Evolutionary conservation across 2,113 vertebrate genomes (phyloP), one percentile per base, ranked within the genome.

Genomic region (Trochalopteron elliotii): DNA sequence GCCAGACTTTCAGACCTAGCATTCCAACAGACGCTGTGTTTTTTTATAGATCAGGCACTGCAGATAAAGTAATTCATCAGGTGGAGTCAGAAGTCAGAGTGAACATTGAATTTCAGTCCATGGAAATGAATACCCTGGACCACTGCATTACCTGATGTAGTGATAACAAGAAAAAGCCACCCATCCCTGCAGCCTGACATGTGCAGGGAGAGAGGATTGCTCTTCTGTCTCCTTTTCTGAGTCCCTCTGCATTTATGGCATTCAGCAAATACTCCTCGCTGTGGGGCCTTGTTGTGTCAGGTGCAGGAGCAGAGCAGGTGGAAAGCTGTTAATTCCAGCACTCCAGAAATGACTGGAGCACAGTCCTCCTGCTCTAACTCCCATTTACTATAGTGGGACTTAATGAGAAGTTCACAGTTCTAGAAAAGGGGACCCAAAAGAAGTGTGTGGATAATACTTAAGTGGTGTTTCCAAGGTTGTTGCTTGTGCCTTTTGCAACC

Each of bases 41-140:
- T 95, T 91, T 97, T 96, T 96, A 86, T 96, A 95, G 95, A 23
- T 81, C 92, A 53, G 68, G 28, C 68, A 52, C 49, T 84, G 63
- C 87, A 94, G 90, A 95, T 67, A 60, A 92, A 84, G 87, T 89
- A 90, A 96, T 95, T 93, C 60, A 88, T 95, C 93, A 94, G 83
- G 86, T 50, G 68, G 77, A 95, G 60, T 60, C 63, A 82, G 86
- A 69, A 96, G 70, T 59, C 78, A 82, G 85, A 31, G 59, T 19
- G 61, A 90, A 53, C 50, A 67, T 16, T 67, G 72, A 60, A 17
- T 96, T 90, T 68, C 67, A 63, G 56, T 59, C 70, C 31, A 4
- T 64, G 83, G 64, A 72, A 74, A 93, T 37, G 28, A 77, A 76
- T 59, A 56, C 31, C 64, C 49, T 52, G 59, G 85, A 49, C 69